Evolutionary conservation across 2,888 invertebrate species (phyloP), one percentile per base, ranked within the genome.

Genomic region (Nomada ruficornis): DNA sequence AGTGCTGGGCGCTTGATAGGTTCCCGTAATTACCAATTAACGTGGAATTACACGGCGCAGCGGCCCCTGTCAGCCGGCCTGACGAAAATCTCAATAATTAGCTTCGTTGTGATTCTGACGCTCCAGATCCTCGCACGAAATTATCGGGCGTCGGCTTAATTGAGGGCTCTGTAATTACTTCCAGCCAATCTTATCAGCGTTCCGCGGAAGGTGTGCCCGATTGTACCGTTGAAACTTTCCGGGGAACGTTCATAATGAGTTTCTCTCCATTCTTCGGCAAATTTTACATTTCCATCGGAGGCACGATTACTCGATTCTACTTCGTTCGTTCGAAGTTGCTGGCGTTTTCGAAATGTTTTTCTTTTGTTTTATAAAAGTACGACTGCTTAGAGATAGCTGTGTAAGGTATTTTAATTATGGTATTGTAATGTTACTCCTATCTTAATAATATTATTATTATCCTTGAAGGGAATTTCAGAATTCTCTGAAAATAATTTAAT

Each of bases 21-120:
- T 77, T 77, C 71, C 82, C 85, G 86, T 90, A 88, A 92, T 92
- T 91, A 90, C 84, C 89, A 91, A 92, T 92, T 89, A 91, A 87
- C 88, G 76, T 65, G 85, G 86, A 85, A 91, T 92, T 91, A 90
- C 86, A 85, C 68, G 85, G 82, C 73, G 75, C 55, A 74, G 84
- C 80, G 68, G 64, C 47, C 55, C 29, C 78, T 85, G 82, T 85
- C 79, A 76, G 71, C 78, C 79, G 52, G 69, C 60, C 70, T 69
- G 79, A 80, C 86, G 88, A 88, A 89, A 90, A 89, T 89, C 87
- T 87, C 88, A 77, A 85, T 90, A 89, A 91, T 91, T 90, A 89
- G 85, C 86, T 84, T 81, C 83, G 79, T 84, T 83, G 80, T 77
- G 84, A 73, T 82, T 69, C 73, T 78, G 82, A 84, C 82, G 79